Evolutionary conservation across 2,113 vertebrate genomes (phyloP), one percentile per base, ranked within the genome.

Genomic region (Gila orcuttii): DNA sequence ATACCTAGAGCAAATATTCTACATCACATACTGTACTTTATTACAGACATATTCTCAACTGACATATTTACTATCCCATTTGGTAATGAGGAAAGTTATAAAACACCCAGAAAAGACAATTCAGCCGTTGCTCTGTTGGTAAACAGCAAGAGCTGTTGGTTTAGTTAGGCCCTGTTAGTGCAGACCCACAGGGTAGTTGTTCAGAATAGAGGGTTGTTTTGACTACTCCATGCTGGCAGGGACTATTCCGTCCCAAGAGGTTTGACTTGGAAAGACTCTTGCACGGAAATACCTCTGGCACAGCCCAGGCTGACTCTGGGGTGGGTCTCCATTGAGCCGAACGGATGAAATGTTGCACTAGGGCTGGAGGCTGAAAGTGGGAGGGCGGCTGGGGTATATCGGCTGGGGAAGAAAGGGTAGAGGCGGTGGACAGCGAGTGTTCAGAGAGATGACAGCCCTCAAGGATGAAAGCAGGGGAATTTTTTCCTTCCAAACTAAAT

Each of bases 201-300:
- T 83, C 79, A 66, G 52, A 87, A 82, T 36, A 57, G 66, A 59
- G 59, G 47, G 42, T 71, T 90, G 89, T 90, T 88, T 90, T 90
- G 82, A 86, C 85, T 88, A 79, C 82, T 82, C 19, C 42, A 50
- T 47, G 39, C 77, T 88, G 82, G 89, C 82, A 85, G 73, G 82
- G 79, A 84, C 60, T 52, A 36, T 71, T 47, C 64, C 3, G 73
- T 82, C 85, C 79, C 85, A 62, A 82, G 66, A 82, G 88, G 85
- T 79, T 85, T 85, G 42, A 81, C 68, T 83, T 86, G 85, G 78
- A 86, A 79, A 74, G 19, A 25, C 39, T 86, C 59, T 66, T 69
- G 68, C 62, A 77, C 39, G 75, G 81, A 88, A 88, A 88, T 88
- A 73, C 84, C 85, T 78, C 87, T 79, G 79, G 83, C 86, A 80